A percentile compares a stretch with the other conserved stretches of the same genome.
Evolutionary conservation across 2,113 vertebrate genomes (phyloP).

Genomic region (Cranoglanis bouderius): DNA sequence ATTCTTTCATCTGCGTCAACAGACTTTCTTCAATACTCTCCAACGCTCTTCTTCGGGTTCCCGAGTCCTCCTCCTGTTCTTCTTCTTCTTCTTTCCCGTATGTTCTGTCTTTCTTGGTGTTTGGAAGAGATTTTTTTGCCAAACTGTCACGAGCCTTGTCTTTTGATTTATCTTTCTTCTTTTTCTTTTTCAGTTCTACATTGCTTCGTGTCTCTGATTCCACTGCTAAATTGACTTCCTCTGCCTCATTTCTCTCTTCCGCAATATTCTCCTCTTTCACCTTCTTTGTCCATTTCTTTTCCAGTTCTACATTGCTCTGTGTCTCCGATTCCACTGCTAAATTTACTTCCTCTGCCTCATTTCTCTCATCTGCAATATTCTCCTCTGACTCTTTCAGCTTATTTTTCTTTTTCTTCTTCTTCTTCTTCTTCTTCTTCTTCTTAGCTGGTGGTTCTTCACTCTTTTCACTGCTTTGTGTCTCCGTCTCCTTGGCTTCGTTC

Average conservation of each 20-base stretch:
- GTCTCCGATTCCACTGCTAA: neutral
- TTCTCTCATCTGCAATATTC: neutral
- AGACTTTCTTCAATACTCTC: neutral
- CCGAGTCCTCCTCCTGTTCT: neutral
- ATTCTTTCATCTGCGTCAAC: constrained; percentile 44
- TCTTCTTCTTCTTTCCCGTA: neutral
- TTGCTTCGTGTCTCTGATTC: neutral
- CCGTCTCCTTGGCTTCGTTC: neutral
- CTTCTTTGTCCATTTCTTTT: constrained; percentile 2
- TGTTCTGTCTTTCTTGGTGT: no score
- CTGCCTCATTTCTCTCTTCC: neutral
- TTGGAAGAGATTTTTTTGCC: neutral
- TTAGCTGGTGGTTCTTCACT: neutral
- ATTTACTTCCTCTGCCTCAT: neutral
- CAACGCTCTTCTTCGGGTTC: neutral
- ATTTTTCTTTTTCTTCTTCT: neutral
- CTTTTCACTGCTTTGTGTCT: neutral
- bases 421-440: neutral
- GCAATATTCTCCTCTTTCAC: neutral
- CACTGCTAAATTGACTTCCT: neutral
- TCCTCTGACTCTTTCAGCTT: no score
- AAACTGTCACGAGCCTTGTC: no score
- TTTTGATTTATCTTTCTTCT: neutral
- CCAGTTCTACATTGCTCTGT: no score
- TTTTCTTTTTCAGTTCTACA: neutral